phyloP scores from a whole-genome alignment of 2,113 vertebrate species.

The Saccopteryx leptura region DNA sequence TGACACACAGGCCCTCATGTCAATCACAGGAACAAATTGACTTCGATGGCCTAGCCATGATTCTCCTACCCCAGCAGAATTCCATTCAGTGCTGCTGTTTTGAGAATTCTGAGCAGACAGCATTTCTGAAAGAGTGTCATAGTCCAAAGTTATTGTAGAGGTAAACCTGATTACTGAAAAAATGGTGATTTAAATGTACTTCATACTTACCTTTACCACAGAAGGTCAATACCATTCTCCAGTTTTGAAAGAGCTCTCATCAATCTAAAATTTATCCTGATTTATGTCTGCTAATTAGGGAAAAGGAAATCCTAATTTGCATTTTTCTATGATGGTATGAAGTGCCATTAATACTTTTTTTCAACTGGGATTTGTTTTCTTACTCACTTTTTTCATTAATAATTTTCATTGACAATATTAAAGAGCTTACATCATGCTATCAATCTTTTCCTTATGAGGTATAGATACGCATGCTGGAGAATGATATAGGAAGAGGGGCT shows the following conservation, averaged over 20 bases:
- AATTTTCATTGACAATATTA: conserved; percentile 70
- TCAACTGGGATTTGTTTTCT: conserved; percentile 74
- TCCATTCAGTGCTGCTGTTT: conserved; percentile 65
- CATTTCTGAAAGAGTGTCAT: conserved; percentile 80
- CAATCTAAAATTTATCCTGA: conserved; percentile 70
- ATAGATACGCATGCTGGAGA: conserved; percentile 30
- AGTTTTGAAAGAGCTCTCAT: conserved; percentile 46
- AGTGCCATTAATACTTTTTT: conserved; percentile 67
- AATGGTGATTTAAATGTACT: conserved; percentile 76
- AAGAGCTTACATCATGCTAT: conserved; percentile 45
- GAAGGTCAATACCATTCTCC: conserved; percentile 63
- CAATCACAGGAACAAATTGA: conserved; percentile 79
- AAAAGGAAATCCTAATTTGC: conserved; percentile 71
- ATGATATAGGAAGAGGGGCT: conserved; percentile 5
- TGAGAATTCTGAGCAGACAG: conserved; percentile 82
- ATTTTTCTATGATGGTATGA: conserved; percentile 69
- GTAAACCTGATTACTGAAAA: conserved; percentile 79
- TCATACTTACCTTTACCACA: conserved; percentile 62
- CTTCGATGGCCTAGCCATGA: conserved; percentile 31
- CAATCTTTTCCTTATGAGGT: conserved; percentile 47
- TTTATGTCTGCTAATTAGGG: conserved; percentile 68
- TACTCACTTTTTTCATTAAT: conserved; percentile 67
- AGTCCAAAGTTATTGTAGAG: conserved; percentile 72
- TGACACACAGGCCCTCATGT: conserved; percentile 68
- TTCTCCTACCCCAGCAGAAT: conserved; percentile 79